Conservation (phyloP, 2,888 invertebrate genomes). For the Druceiella hillmani region DNA sequence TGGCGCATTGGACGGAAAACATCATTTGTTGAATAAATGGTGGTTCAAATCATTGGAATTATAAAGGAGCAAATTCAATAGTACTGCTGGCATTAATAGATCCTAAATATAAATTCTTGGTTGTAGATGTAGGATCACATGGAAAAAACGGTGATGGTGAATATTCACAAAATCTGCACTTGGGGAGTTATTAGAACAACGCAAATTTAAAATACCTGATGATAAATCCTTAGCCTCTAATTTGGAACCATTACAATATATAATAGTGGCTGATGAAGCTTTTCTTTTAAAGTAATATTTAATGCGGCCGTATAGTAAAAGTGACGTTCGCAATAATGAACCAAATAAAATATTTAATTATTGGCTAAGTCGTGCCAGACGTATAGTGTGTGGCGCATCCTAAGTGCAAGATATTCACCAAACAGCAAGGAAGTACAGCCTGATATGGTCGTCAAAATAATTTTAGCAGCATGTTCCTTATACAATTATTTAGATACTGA, state of each 20-base stretch:
- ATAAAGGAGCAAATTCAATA: slow-evolving; percentile 20
- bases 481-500: too few relatives aligned
- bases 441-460: too few relatives aligned
- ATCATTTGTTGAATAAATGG: slow-evolving; percentile 19
- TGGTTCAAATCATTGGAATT: slow-evolving; percentile 20
- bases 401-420: too few relatives aligned
- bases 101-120: slow-evolving; percentile 18
- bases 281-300: slow-evolving; percentile 13
- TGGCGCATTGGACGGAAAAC: slow-evolving; percentile 19
- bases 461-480: too few relatives aligned
- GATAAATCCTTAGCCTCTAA: slow-evolving; percentile 6
- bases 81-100: slow-evolving; percentile 20
- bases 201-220: slow-evolving; percentile 7
- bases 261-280: slow-evolving; percentile 12
- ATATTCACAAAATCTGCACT: slow-evolving; percentile 5
- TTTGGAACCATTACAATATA: slow-evolving; percentile 8
- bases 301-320: slow-evolving; percentile 11
- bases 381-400: too few relatives aligned
- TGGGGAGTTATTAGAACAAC: slow-evolving; percentile 7
- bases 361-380: slow-evolving; percentile 11
- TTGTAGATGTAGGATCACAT: slow-evolving; percentile 17
- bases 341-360: slow-evolving; percentile 17
- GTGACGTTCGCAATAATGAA: slow-evolving; percentile 12
- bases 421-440: too few relatives aligned
- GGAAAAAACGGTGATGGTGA: slow-evolving; percentile 19